A percentile compares a stretch with the other conserved stretches of the same genome.
Conservation (phyloP, 2,113 vertebrate species). For the Porphyrio hochstetteri region DNA sequence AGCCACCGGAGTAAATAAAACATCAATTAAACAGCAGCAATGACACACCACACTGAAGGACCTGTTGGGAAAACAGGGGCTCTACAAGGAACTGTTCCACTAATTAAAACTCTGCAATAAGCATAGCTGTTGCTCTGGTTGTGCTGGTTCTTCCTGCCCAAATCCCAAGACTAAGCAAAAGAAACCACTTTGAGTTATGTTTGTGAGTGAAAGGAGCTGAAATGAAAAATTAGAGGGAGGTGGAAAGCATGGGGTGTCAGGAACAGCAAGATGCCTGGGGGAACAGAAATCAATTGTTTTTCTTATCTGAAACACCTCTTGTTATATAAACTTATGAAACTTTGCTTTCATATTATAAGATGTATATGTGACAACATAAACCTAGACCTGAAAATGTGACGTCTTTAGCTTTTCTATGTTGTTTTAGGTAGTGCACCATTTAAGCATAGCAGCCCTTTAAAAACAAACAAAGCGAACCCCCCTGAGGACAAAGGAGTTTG, state of each 20-base stretch:
- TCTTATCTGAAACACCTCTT: not conserved
- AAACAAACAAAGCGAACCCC: not conserved
- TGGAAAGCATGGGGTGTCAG: not conserved
- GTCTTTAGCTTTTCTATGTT: conserved; percentile 4
- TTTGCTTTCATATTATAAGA: not conserved
- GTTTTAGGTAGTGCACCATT: not conserved
- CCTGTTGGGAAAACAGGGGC: not conserved
- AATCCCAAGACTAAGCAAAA: not conserved
- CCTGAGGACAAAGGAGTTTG: not conserved
- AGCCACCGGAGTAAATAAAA: not conserved
- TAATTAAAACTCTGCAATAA: not conserved
- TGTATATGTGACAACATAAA: not conserved
- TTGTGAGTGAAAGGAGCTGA: not conserved
- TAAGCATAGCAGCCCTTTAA: not conserved
- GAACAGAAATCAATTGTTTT: not conserved
- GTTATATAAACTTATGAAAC: not conserved
- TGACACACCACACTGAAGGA: accelerated
- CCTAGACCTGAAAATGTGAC: not conserved
- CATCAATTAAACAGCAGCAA: not conserved
- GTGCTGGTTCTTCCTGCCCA: not conserved
- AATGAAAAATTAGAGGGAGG: not conserved
- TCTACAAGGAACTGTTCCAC: not conserved
- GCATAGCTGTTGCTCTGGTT: not conserved
- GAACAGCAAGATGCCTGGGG: not conserved
- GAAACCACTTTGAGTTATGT: not conserved